Evolutionary conservation across 1,140 invertebrate species (phyloP).

Genomic region (Rhizoglyphus robini): DNA sequence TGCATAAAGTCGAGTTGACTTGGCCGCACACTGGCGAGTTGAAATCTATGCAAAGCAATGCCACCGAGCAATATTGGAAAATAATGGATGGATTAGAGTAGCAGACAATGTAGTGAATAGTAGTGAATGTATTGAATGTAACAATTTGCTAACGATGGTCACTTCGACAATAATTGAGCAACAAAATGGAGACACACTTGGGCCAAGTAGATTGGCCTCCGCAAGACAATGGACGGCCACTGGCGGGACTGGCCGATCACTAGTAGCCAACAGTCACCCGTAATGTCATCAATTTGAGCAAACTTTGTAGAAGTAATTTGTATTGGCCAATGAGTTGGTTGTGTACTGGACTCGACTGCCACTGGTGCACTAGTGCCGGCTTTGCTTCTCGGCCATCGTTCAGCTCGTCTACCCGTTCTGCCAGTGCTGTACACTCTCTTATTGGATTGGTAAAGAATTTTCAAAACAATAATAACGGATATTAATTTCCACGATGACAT

Average conservation of each 20-base stretch:
- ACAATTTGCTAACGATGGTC: neutral
- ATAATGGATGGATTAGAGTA: neutral
- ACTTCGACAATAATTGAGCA: neutral
- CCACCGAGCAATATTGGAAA: too few relatives aligned
- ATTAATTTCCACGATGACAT: conserved; percentile 9
- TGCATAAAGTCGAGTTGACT: too few relatives aligned
- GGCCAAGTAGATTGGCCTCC: too few relatives aligned
- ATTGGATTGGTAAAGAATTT: conserved; percentile 1
- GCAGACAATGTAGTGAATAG: neutral
- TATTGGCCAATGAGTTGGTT: neutral
- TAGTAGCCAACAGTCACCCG: too few relatives aligned
- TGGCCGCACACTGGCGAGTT: too few relatives aligned
- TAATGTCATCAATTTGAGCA: conserved; percentile 9
- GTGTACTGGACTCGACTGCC: neutral
- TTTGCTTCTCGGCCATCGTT: neutral
- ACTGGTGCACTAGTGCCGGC: neutral
- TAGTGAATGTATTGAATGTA: too few relatives aligned
- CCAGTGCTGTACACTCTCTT: neutral
- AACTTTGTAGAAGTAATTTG: conserved; percentile 5
- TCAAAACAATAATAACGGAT: conserved; percentile 14
- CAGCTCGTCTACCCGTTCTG: neutral
- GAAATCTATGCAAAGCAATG: too few relatives aligned
- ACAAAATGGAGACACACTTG: too few relatives aligned
- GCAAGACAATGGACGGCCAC: neutral
- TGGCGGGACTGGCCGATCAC: too few relatives aligned